Base-by-base conservation (phyloP, 2,888 invertebrate genomes). In the Lydus trimaculatus region DNA sequence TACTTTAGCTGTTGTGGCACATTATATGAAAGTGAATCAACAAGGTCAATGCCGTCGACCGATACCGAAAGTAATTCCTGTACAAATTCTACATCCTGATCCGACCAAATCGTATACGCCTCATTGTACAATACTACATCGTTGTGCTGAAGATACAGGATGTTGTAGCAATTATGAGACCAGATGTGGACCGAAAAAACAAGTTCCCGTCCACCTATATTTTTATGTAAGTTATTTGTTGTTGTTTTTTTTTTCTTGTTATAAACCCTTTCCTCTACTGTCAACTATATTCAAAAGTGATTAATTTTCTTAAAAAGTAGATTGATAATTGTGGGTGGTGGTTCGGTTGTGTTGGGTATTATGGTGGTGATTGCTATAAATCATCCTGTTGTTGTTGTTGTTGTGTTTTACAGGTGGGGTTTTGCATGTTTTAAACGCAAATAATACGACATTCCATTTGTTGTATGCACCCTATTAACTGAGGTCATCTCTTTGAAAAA, bases 61-160 rank as follows among this genome's bases (percentile, higher is more conserved):
- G 0, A 91, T 91, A 73, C 91, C 92, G 13, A 90, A 92, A 75
- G 91, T 96, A 81, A 88, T 95, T 63, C 89, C 91, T 60, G 92
- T 96, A 25, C 89, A 91, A 63, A 91, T 92, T 64, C 87, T 91
- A 59, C 91, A 92, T 71, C 91, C 92, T 0, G 90, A 91, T 69
- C 88, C 91, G 2, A 89, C 91, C 71, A 93, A 92, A 75, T 88
- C 90, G 23, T 96, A 95, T 86, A 88, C 91, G 79, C 97, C 97
- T 0, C 92, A 93, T 62, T 96, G 96, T 82, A 95, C 95, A 17
- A 90, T 94, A 63, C 86, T 97, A 64, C 93, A 96, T 83, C 90
- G 94, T 72, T 97, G 97, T 84, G 91, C 92, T 13, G 94, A 94
- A 76, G 94, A 95, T 85, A 91, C 94, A 23, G 96, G 96, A 64